A percentile compares a stretch with the other conserved stretches of the same genome.
Conservation (phyloP, 2,797 vertebrate species). For the Euphonia xanthogaster region DNA sequence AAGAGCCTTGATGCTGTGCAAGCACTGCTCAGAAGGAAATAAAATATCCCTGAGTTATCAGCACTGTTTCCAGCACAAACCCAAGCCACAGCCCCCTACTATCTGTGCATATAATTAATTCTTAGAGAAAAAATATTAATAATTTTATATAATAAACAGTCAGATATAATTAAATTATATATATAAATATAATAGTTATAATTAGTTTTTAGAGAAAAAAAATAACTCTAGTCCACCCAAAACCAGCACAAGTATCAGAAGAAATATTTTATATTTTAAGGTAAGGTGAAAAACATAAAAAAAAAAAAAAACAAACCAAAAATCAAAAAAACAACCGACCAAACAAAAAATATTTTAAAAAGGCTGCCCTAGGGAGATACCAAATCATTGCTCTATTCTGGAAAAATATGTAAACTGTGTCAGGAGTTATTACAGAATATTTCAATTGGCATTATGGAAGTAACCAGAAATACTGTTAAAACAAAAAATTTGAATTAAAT, state of each 20-base stretch:
- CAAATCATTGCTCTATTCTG: not conserved
- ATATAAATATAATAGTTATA: no score
- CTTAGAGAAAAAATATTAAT: no score
- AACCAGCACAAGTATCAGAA: not conserved
- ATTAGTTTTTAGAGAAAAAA: not conserved
- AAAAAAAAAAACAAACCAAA: not conserved
- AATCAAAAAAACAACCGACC: not conserved
- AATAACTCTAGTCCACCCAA: not conserved
- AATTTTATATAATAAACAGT: no score
- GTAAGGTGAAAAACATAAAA: not conserved
- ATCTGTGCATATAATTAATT: not conserved
- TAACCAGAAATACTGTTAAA: not conserved
- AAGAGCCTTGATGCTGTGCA: not conserved
- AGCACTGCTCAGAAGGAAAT: not conserved
- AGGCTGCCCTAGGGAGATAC: not conserved
- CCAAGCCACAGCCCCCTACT: not conserved
- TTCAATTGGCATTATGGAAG: not conserved
- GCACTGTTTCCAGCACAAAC: not conserved
- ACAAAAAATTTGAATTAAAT: not conserved
- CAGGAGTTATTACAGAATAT: not conserved
- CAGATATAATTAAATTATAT: no score
- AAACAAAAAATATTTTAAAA: not conserved
- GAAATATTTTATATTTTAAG: not conserved
- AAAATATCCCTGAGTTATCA: not conserved
- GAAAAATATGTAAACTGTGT: rapidly evolving